phyloP scores from a whole-genome alignment of 2,888 invertebrate genomes.

The Pristionchus arcanus region DNA sequence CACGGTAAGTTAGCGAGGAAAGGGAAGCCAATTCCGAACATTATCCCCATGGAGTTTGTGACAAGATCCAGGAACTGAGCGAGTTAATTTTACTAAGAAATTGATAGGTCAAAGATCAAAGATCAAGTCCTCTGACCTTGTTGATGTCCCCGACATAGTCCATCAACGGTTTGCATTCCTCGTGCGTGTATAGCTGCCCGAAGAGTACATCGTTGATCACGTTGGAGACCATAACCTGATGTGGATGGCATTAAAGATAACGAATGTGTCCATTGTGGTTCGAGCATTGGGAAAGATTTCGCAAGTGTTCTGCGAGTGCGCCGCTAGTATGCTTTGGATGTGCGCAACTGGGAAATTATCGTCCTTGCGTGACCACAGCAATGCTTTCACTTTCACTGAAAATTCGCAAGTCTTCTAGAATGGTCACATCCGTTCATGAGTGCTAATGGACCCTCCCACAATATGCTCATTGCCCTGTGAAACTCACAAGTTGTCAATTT shows the following conservation, averaged over 20 bases:
- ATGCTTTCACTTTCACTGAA: too few species aligned
- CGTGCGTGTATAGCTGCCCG: background rate
- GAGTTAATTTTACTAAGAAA: background rate
- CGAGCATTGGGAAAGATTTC: too few species aligned
- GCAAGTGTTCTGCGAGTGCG: background rate
- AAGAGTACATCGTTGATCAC: slow-evolving; percentile 28
- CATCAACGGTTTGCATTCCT: background rate
- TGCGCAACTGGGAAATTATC: too few species aligned
- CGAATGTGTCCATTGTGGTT: too few species aligned
- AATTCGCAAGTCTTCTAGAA: too few species aligned
- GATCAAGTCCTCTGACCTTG: background rate
- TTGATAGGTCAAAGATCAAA: background rate
- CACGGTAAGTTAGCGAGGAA: background rate
- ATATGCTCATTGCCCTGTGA: too few species aligned
- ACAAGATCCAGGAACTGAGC: background rate
- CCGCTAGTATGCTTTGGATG: too few species aligned
- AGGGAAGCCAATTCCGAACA: background rate
- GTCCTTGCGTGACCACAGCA: too few species aligned
- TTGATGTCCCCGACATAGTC: slow-evolving; percentile 6
- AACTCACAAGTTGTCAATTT: too few species aligned
- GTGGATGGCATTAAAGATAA: too few species aligned
- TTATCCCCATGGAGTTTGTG: background rate
- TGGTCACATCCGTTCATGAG: too few species aligned
- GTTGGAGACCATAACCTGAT: slow-evolving; percentile 22
- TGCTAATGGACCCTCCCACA: too few species aligned